phyloP scores from a whole-genome alignment of 2,888 invertebrate species.

The Spilosoma lubricipeda region DNA sequence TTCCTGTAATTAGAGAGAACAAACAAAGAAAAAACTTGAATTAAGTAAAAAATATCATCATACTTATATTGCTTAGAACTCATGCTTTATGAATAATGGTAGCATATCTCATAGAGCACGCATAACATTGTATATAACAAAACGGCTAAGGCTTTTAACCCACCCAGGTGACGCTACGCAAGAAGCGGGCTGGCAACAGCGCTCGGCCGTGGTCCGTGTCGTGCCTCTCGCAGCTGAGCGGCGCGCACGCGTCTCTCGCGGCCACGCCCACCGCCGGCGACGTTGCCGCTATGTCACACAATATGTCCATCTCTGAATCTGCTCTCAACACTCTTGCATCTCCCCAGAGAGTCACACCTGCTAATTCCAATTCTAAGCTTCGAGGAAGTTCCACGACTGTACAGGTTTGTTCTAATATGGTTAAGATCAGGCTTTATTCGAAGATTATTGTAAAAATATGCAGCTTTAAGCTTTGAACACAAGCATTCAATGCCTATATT shows the following conservation, averaged over 20 bases:
- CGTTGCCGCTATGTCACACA: constrained; percentile 80
- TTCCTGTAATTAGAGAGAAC: too few species aligned
- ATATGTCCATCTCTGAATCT: constrained; percentile 95
- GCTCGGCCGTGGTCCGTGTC: constrained; percentile 96
- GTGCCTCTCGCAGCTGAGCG: constrained; percentile 91
- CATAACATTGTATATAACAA: constrained; percentile 56
- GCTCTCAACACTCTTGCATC: constrained; percentile 91
- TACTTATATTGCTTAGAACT: neutral
- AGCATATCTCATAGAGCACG: constrained; percentile 1
- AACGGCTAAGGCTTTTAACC: constrained; percentile 45
- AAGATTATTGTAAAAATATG: neutral
- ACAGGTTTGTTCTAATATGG: constrained; percentile 64
- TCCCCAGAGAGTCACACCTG: constrained; percentile 78
- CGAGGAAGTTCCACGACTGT: constrained; percentile 83
- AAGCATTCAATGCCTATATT: neutral
- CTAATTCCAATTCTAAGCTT: constrained; percentile 76
- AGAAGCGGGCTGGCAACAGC: constrained; percentile 85
- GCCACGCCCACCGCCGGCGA: constrained; percentile 74
- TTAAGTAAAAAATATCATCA: too few species aligned
- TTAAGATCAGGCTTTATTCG: neutral
- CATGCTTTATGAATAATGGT: neutral
- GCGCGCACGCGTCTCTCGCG: constrained; percentile 77
- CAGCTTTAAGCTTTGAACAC: neutral
- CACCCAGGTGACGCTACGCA: constrained; percentile 87
- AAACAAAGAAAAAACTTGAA: too few species aligned